phyloP scores from a whole-genome alignment of 2,888 invertebrate species.

The Drosophila parthenogenetica region DNA sequence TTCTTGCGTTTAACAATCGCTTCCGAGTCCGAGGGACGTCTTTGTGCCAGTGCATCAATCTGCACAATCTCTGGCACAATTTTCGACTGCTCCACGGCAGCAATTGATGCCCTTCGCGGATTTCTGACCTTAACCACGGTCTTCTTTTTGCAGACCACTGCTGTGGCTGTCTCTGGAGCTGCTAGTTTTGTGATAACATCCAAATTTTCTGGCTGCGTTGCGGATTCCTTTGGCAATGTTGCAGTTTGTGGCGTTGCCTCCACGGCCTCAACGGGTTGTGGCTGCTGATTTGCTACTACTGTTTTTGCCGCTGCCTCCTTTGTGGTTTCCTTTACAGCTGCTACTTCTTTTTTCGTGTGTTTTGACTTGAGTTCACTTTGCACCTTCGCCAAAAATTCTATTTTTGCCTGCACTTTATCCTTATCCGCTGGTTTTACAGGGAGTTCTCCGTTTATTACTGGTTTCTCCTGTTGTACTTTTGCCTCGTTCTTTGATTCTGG shows the following conservation, averaged over 20 bases:
- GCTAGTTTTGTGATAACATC: neutral
- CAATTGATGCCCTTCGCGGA: slow-evolving; percentile 81
- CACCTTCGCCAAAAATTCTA: slow-evolving; percentile 60
- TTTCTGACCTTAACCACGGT: slow-evolving; percentile 56
- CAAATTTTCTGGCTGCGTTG: slow-evolving; percentile 39
- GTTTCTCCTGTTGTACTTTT: neutral
- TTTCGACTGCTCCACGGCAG: slow-evolving; percentile 82
- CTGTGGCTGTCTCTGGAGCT: slow-evolving; percentile 2
- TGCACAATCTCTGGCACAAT: slow-evolving; percentile 72
- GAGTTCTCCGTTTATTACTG: neutral
- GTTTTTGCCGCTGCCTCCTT: neutral
- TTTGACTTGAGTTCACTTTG: slow-evolving; percentile 61
- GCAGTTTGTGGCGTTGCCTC: slow-evolving; percentile 39
- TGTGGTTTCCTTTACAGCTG: too few relatives aligned
- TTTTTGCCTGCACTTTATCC: slow-evolving; percentile 36
- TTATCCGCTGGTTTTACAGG: slow-evolving; percentile 23
- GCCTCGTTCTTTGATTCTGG: neutral
- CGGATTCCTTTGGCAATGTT: slow-evolving; percentile 46
- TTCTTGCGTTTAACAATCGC: slow-evolving; percentile 80
- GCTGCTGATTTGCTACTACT: slow-evolving; percentile 8
- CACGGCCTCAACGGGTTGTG: slow-evolving; percentile 44
- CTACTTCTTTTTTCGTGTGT: slow-evolving; percentile 26
- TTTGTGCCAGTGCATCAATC: slow-evolving; percentile 61
- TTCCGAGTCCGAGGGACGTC: slow-evolving; percentile 83
- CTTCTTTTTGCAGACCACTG: slow-evolving; percentile 58